phyloP scores from a whole-genome alignment of 2,113 vertebrate genomes.

The Rallus limicola region DNA sequence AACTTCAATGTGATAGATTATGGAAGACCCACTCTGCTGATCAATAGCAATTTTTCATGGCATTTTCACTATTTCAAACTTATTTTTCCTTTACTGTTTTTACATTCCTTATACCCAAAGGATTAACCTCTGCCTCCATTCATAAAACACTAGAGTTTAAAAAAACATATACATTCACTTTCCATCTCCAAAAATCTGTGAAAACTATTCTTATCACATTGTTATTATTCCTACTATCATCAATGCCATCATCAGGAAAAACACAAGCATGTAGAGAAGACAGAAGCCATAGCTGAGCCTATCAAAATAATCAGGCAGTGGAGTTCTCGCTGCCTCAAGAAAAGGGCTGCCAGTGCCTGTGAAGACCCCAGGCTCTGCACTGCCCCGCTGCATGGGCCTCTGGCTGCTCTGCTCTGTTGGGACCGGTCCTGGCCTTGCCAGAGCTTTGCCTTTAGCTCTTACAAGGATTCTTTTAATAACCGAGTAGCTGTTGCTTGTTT shows the following conservation, averaged over 20 bases:
- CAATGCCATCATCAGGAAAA: neutral
- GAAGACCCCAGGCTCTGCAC: neutral
- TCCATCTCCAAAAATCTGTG: neutral
- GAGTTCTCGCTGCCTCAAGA: neutral
- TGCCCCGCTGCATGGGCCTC: neutral
- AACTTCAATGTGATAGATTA: neutral
- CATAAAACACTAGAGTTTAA: neutral
- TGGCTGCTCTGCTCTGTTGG: neutral
- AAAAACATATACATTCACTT: neutral
- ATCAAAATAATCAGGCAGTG: neutral
- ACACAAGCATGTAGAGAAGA: neutral
- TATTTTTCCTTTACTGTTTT: neutral
- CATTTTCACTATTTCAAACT: constrained; percentile 16
- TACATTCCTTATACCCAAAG: neutral
- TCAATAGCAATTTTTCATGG: constrained; percentile 24
- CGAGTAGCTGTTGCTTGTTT: neutral
- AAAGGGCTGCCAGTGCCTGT: neutral
- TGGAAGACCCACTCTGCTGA: neutral
- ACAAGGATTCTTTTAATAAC: neutral
- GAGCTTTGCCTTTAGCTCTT: neutral
- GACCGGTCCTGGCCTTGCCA: neutral
- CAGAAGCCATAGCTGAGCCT: neutral
- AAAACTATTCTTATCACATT: neutral
- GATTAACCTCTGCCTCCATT: neutral
- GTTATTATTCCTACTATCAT: neutral